Conservation (phyloP, 2,888 invertebrate genomes). For the Podotricha telesiphe region DNA sequence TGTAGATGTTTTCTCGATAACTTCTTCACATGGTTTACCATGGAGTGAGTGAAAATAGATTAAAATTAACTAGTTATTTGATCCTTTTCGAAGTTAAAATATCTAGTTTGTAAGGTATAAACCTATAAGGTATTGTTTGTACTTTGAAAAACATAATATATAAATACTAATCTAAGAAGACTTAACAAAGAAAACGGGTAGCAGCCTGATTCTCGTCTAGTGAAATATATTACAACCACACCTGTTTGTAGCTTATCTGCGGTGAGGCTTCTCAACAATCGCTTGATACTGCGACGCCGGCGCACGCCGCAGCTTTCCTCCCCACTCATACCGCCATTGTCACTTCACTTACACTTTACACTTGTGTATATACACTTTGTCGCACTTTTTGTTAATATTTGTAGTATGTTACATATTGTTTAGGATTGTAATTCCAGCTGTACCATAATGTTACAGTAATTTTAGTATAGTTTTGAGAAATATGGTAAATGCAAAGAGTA, state of each 20-base stretch:
- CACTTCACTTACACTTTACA: constrained; percentile 31
- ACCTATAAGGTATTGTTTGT: no score
- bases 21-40: no score
- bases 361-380: constrained; percentile 19
- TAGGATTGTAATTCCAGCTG: background rate
- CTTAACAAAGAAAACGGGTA: no score
- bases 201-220: background rate
- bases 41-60: no score
- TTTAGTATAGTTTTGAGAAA: background rate
- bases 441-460: background rate
- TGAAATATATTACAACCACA: constrained; percentile 39
- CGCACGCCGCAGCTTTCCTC: constrained; percentile 71
- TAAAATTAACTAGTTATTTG: no score
- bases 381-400: background rate
- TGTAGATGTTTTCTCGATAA: no score
- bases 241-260: constrained; percentile 77
- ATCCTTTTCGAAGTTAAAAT: no score
- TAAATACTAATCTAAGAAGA: no score
- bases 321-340: constrained; percentile 58
- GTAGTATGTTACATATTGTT: background rate
- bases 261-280: constrained; percentile 77
- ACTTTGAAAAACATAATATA: no score
- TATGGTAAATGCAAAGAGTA: background rate
- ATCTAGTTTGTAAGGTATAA: no score
- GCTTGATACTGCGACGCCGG: constrained; percentile 78